Base-by-base conservation (phyloP, 1,140 invertebrate genomes). In the Drosophila erecta region DNA sequence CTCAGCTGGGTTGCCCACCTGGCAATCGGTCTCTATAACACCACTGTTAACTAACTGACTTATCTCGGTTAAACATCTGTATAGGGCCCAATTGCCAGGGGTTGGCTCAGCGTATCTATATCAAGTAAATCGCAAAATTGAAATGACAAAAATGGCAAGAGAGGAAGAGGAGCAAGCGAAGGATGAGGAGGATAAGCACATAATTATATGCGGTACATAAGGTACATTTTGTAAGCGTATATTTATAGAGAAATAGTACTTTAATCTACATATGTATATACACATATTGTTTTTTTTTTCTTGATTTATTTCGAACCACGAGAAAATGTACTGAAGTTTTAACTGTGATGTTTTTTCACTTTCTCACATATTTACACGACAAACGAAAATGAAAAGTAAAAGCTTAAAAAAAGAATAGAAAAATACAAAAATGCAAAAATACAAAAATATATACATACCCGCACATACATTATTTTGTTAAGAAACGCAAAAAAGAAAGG, bases 311-410 rank as follows among this genome's bases (percentile, higher is more conserved):
- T 79, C 74, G 64, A 74, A 73, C 77, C 69, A 85, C 72, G 86
- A 89, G 64, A 89, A 79, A 84, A 87, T 89, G 83, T 87, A 87
- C 83, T 87, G 83, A 87, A 83, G 83, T 89, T 76, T 79, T 79
- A 87, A 76, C 83, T 87, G 83, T 87, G 83, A 87, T 87, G 83
- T 89, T 89, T 87, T 86, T 83, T 86, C 79, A 89, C 79, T 87
- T 70, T 87, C 84, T 74, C 84, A 83, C 79, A 87, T 73, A 81
- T 86, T 70, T 77, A 79, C 65, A 75, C 78, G 37, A 64, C 33
- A 50, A 79, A 47, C 12, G 22, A 24, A 43, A 55, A 58, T 38
- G 15, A 53, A 53, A 53, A 17, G 20, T 17, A 49, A 75, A 65
- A 50, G 49, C 20, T 58, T 49, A 43, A 35, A 61, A 59, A 57